A percentile compares a stretch with the other conserved stretches of the same genome.
These are phyloP conservation scores for Argyra leucocephala DNA, from an alignment of 2,888 invertebrate genomes.

Conservation along the genomic window DNA sequence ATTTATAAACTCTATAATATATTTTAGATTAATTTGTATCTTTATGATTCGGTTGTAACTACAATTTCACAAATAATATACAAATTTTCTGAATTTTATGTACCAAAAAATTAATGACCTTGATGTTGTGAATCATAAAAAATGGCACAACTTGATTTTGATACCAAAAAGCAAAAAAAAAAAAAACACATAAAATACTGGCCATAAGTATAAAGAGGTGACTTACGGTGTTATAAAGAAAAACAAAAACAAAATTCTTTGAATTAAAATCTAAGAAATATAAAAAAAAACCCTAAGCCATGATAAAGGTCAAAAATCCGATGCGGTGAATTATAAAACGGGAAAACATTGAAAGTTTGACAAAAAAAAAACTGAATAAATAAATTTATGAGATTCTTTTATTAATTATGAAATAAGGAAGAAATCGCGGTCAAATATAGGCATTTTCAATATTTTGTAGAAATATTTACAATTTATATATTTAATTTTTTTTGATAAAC, in stretches of 20 bases:
- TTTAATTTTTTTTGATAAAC: too few species aligned
- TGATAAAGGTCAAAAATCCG: background rate
- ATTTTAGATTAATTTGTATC: background rate
- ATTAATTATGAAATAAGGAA: background rate
- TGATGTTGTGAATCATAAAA: background rate
- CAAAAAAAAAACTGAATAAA: background rate
- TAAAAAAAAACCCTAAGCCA: background rate
- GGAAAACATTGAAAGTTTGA: background rate
- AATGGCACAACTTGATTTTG: too few species aligned
- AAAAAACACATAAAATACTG: too few species aligned
- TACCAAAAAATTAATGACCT: background rate
- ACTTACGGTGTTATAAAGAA: background rate
- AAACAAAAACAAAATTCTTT: background rate
- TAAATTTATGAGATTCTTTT: background rate
- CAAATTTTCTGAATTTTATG: background rate
- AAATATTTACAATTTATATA: too few species aligned
- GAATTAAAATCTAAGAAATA: too few species aligned
- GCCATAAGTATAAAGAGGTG: too few species aligned
- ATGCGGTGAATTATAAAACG: background rate
- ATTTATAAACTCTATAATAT: background rate
- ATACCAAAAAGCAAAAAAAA: too few species aligned
- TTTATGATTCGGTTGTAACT: background rate
- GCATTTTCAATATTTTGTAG: background rate
- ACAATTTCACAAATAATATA: background rate
- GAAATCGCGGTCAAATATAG: background rate